Conservation (phyloP, 2,797 vertebrate species). For the Paramormyrops hopkinsi region DNA sequence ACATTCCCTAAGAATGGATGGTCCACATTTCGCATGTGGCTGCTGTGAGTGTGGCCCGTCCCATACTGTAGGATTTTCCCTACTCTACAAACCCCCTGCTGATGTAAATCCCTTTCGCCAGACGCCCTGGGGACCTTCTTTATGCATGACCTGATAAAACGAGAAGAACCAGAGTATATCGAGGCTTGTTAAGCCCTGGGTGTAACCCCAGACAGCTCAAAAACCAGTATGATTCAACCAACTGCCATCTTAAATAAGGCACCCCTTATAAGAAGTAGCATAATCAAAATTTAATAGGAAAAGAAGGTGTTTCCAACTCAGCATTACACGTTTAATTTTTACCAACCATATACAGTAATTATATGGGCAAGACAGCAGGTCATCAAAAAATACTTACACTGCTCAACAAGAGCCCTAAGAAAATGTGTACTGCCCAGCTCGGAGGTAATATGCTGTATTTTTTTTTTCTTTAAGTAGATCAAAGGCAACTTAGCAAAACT, state of each 20-base stretch:
- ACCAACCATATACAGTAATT: background rate
- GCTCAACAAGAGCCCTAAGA: background rate
- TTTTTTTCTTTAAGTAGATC: background rate
- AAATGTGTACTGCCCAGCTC: background rate
- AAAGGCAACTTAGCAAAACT: background rate
- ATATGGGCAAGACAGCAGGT: conserved; percentile 7
- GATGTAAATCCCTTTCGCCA: background rate
- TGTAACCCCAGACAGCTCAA: conserved; percentile 1
- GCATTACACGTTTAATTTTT: background rate
- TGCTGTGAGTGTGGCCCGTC: background rate
- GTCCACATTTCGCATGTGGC: background rate
- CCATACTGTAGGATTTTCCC: background rate
- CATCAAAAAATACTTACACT: conserved; percentile 22
- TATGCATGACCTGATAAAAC: background rate
- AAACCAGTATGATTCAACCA: conserved; percentile 16
- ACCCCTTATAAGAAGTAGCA: conserved; percentile 22
- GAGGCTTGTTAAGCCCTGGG: conserved; percentile 16
- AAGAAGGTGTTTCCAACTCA: conserved; percentile 25
- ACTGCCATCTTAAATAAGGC: conserved; percentile 24
- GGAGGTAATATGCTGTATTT: background rate
- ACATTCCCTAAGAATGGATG: background rate
- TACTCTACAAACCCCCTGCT: background rate
- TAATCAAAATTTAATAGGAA: conserved; percentile 30
- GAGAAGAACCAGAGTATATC: conserved; percentile 5
- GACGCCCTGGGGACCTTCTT: background rate